Base-by-base conservation (phyloP, 2,113 vertebrate species). In the Procapra przewalskii region DNA sequence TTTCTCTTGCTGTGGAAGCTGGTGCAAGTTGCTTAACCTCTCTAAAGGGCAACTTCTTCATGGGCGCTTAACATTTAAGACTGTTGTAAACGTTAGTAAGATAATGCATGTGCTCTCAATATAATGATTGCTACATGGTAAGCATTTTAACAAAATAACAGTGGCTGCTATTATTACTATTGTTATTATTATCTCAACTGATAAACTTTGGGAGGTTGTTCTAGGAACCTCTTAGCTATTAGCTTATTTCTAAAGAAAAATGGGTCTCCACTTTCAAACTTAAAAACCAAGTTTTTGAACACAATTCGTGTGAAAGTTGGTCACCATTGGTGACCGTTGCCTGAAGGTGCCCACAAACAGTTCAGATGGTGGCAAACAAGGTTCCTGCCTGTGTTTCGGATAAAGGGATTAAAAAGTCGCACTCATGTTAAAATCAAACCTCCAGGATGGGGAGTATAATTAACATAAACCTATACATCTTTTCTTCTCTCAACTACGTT, bases 391-490 rank as follows among this genome's bases (percentile, higher is more conserved):
- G 40, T n/a, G 13, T 29, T 67, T 92, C 13, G 52, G 87, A 67
- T 7, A n/a, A 95, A 96, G 0, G 43, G 33, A 93, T 54, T 43
- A 71, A 95, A 96, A 62, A 79, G 48, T 43, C 82, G 3, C 36
- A 71, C 36, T 95, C n/a, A 0, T 29, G 57, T 45, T 91, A 85
- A 94, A 95, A 94, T 40, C 57, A 90, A 67, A 95, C 93, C 57
- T 97, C 54, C 27, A 48, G 3, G 0, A 82, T 16, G 45, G 6
- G 71, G 57, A 1, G 50, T 43, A 48, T 83, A 94, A 90, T 97
- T 82, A 97, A 86, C 50, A 90, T 90, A 89, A 98, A 96, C 2
- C 55, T 67, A 50, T 88, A 23, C 82, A 91, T 7, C 55, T 77
- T 80, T 85, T 71, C 86, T 85, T 90, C 88, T 93, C 54, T 88